Evolutionary conservation across 1,140 invertebrate genomes (phyloP).

Genomic region (Macrobrachium nipponense): DNA sequence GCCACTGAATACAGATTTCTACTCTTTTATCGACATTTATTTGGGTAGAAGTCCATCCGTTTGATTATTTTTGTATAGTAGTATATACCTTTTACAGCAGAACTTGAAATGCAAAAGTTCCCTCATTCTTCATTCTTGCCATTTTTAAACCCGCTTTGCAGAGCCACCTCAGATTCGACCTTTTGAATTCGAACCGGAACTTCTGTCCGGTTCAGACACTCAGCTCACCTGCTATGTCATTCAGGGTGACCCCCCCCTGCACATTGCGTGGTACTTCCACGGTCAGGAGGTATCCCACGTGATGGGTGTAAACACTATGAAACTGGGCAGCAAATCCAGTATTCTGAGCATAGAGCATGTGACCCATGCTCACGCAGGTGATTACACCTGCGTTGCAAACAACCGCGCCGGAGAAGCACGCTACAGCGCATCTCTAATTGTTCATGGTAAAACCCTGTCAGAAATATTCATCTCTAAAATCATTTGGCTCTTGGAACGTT

Average conservation of each 20-base stretch:
- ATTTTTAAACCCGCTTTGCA: conserved; percentile 15
- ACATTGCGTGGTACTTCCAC: conserved; percentile 82
- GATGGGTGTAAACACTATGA: conserved; percentile 67
- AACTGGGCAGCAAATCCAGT: conserved; percentile 78
- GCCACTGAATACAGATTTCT: conserved; percentile 6
- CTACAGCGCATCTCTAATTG: conserved; percentile 56
- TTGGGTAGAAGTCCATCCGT: no score
- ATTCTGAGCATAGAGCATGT: conserved; percentile 82
- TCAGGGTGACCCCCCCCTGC: conserved; percentile 85
- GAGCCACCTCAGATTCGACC: conserved; percentile 47
- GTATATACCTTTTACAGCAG: neutral
- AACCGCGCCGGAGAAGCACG: conserved; percentile 68
- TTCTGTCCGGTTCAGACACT: conserved; percentile 71
- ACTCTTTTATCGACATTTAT: no score
- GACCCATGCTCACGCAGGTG: conserved; percentile 71
- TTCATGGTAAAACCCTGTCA: conserved; percentile 55
- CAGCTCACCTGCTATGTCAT: conserved; percentile 82
- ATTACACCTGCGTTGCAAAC: conserved; percentile 69
- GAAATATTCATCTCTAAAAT: neutral
- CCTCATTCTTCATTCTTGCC: no score
- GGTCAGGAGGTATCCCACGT: conserved; percentile 68
- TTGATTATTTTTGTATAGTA: conserved; percentile 9
- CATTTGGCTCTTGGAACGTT: no score
- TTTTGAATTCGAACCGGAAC: conserved; percentile 53
- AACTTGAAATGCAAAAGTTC: neutral